phyloP scores from a whole-genome alignment of 2,113 vertebrate genomes.

The Rhipidura dahli region DNA sequence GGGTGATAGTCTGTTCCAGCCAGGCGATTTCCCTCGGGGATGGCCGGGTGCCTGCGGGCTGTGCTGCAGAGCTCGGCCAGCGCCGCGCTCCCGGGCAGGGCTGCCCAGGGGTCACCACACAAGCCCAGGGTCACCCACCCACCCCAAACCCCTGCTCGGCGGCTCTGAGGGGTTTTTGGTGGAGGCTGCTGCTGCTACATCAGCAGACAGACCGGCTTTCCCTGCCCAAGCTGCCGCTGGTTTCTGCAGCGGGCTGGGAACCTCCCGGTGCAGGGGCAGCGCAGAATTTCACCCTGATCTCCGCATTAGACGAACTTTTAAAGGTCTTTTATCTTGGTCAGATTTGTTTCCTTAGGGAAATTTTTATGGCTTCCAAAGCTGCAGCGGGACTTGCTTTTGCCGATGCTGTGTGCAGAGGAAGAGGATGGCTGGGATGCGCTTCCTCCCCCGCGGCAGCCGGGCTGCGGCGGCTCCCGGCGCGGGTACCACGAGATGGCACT shows the following conservation, averaged over 20 bases:
- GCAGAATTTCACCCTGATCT: neutral
- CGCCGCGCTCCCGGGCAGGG: fast-evolving
- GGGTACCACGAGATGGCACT: slow-evolving; percentile 74
- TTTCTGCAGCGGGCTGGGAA: neutral
- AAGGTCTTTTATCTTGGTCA: neutral
- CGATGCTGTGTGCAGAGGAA: neutral
- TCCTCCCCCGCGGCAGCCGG: neutral
- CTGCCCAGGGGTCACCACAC: neutral
- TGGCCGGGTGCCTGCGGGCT: fast-evolving
- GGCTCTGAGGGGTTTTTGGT: fast-evolving
- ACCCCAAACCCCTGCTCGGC: neutral
- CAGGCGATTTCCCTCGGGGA: neutral
- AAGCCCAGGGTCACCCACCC: fast-evolving
- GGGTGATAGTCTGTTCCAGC: neutral
- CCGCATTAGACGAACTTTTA: neutral
- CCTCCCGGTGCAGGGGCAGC: fast-evolving
- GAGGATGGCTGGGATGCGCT: fast-evolving
- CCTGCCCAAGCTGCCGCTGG: neutral
- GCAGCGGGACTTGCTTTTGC: neutral
- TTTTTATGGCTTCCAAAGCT: neutral
- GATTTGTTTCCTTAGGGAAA: neutral
- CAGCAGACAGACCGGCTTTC: neutral
- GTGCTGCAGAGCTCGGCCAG: neutral
- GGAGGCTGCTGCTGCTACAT: neutral
- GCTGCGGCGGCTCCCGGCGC: neutral